These are phyloP conservation scores for Cotesia vestalis DNA, from an alignment of 1,140 invertebrate genomes.

Conservation along the genomic window DNA sequence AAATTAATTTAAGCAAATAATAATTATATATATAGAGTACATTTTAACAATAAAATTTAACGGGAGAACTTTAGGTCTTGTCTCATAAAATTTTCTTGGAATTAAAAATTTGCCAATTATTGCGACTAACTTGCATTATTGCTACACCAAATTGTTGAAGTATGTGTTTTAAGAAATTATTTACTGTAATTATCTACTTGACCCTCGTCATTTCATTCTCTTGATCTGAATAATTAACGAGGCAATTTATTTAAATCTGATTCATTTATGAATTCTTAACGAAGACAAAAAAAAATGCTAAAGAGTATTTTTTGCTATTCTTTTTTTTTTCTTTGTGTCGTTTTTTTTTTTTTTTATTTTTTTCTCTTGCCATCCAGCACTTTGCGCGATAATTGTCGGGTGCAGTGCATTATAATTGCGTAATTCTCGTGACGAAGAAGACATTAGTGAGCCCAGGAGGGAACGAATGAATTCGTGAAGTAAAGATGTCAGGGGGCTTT, in stretches of 20 bases:
- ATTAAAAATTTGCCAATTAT: background rate
- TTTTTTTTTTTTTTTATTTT: background rate
- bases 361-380: conserved; percentile 36
- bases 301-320: background rate
- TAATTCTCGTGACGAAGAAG: conserved; percentile 44
- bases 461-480: conserved; percentile 20
- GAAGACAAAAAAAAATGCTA: background rate
- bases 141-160: background rate
- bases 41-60: too few relatives aligned
- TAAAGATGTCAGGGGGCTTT: conserved; percentile 14
- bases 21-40: too few relatives aligned
- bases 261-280: background rate
- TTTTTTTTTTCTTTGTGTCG: background rate
- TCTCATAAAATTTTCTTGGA: background rate
- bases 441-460: background rate
- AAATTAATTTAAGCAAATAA: too few relatives aligned
- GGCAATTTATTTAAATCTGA: background rate
- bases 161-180: background rate
- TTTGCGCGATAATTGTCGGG: conserved; percentile 49
- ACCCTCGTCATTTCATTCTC: conserved; percentile 21
- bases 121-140: conserved; percentile 1
- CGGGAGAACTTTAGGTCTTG: background rate
- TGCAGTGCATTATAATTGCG: conserved; percentile 49
- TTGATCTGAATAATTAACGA: conserved; percentile 42
- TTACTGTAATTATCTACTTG: conserved; percentile 22